Evolutionary conservation across 2,888 invertebrate species (phyloP), one percentile per base, ranked within the genome.

Genomic region (Aspidiotus rigidus): DNA sequence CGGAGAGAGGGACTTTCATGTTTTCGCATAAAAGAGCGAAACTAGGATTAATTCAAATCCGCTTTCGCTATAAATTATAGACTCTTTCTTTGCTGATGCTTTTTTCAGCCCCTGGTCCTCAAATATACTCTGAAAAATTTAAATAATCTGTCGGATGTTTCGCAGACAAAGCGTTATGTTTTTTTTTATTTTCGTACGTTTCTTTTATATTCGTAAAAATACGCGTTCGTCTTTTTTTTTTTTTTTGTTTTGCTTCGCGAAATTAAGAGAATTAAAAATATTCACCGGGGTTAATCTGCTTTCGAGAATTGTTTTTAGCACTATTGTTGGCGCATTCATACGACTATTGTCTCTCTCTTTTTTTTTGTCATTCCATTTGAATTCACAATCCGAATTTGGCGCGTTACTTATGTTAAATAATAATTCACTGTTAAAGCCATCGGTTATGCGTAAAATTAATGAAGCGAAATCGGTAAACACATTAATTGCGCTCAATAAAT

Each of bases 31-130:
- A 59, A 59, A 66, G 66, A 66, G 66, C 66, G 66, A 66, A 59
- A 66, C 66, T 66, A 66, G 66, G 66, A 66, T 66, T 66, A 66
- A 66, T 66, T 66, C 66, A 66, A 66, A 66, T 66, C 66, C 66
- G 57, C 66, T 57, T 57, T 44, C 39, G 66, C 66, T 66, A 66
- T 66, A 66, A 66, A 66, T 66, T 66, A 66, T 59, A 13, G 59
- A 66, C 57, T 66, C 66, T 66, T 59, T 28, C 66, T 41, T 56
- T 41, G 59, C 66, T 66, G 66, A 66, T 56, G 66, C 57, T 66
- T 66, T 66, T 66, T 42, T 17, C 42, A 16, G 28, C 59, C 16
- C 39, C 59, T 49, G 49, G 13, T 28, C 44, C 62, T 16, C 62
- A 16, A 66, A 28, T 28, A 28, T 28, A 28, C 28, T 28, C 28